Evolutionary conservation across 2,113 vertebrate species (phyloP).

Genomic region (Maccullochella peelii): DNA sequence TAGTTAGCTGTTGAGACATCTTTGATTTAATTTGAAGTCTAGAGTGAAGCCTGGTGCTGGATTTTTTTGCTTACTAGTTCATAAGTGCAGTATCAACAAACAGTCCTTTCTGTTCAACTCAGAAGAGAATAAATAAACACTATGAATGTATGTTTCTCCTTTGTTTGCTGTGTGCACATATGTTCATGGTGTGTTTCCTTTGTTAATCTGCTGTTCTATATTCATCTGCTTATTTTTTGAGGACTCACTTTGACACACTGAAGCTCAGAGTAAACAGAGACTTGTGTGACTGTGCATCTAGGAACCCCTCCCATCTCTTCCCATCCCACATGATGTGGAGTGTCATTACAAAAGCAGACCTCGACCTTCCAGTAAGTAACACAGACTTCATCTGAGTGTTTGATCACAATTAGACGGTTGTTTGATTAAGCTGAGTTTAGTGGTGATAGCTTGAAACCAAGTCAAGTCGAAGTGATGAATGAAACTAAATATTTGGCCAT

Average conservation of each 20-base stretch:
- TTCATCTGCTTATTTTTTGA: background rate
- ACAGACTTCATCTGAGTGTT: background rate
- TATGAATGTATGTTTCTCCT: background rate
- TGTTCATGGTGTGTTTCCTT: background rate
- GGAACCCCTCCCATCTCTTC: background rate
- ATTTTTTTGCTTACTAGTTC: background rate
- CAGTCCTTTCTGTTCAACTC: background rate
- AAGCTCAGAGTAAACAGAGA: background rate
- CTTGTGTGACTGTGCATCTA: background rate
- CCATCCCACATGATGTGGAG: background rate
- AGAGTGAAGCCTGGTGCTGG: too few relatives aligned
- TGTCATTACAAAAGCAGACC: background rate
- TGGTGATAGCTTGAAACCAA: background rate
- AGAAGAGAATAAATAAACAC: background rate
- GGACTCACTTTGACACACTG: background rate
- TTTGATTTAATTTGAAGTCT: conserved; percentile 1
- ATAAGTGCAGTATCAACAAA: background rate
- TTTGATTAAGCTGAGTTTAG: background rate
- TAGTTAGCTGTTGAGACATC: background rate
- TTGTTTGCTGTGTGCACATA: background rate
- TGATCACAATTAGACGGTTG: background rate
- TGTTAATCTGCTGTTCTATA: background rate
- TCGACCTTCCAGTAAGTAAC: background rate
- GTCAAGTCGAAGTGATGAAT: background rate
- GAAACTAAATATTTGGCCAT: background rate